Evolutionary conservation across 2,797 vertebrate species (phyloP).

Genomic region (Intellagama lesueurii): DNA sequence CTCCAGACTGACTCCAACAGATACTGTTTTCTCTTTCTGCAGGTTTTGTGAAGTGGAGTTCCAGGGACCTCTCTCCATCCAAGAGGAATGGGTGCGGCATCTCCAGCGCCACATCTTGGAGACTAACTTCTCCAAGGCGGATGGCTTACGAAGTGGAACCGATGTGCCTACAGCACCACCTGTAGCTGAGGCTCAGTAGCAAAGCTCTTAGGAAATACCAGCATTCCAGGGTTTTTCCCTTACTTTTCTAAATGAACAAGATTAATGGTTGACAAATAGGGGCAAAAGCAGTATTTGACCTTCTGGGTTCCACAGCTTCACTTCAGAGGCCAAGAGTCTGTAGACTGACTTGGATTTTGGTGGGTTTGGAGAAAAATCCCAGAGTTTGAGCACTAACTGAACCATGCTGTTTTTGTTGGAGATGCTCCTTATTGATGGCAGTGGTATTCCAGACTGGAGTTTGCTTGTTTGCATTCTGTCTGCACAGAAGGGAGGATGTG

Average conservation of each 20-base stretch:
- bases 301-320: constrained; percentile 20
- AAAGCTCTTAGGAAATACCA: constrained; percentile 47
- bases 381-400: constrained; percentile 58
- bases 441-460: constrained; percentile 31
- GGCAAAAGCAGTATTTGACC: constrained; percentile 27
- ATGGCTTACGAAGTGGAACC: constrained; percentile 76
- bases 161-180: constrained; percentile 64
- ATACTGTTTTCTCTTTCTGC: constrained; percentile 25
- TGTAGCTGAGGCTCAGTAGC: constrained; percentile 73
- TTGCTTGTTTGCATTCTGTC: constrained; percentile 11
- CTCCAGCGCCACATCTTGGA: constrained; percentile 96
- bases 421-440: constrained; percentile 17
- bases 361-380: constrained; percentile 62
- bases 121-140: constrained; percentile 91
- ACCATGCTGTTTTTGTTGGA: constrained; percentile 6
- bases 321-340: constrained; percentile 5
- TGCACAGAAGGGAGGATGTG: constrained; percentile 20
- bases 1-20: neutral
- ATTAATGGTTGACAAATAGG: constrained; percentile 18
- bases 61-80: constrained; percentile 93
- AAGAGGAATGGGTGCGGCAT: constrained; percentile 96
- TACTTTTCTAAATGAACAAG: constrained; percentile 41
- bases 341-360: constrained; percentile 25
- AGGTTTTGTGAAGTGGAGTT: constrained; percentile 98
- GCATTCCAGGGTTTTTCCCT: constrained; percentile 67